Evolutionary conservation across 2,797 vertebrate genomes (phyloP).

Genomic region (Phyllotis vaccarum): DNA sequence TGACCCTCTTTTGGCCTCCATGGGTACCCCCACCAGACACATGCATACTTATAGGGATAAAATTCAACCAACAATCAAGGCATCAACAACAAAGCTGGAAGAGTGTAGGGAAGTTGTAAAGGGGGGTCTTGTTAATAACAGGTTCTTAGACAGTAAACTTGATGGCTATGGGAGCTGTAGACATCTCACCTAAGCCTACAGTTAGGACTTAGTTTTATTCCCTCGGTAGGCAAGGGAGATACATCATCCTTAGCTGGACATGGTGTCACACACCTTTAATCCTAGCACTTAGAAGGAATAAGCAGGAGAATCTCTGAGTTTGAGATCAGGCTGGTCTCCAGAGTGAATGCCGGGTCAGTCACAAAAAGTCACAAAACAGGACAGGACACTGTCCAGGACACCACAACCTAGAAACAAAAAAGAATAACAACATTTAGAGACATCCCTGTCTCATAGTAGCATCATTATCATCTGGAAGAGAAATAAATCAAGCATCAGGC

Average conservation of each 20-base stretch:
- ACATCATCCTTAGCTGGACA: not conserved
- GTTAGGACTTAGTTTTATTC: not conserved
- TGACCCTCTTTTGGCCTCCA: not conserved
- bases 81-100: not conserved
- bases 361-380: too few relatives aligned
- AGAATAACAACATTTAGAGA: constrained; percentile 1
- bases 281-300: not conserved
- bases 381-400: too few relatives aligned
- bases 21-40: not conserved
- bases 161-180: not conserved
- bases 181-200: not conserved
- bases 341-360: not conserved
- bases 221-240: not conserved
- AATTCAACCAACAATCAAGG: not conserved
- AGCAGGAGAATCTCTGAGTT: not conserved
- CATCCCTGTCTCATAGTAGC: not conserved
- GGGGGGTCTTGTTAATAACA: not conserved
- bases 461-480: not conserved
- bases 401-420: not conserved
- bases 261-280: not conserved
- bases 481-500: constrained; percentile 11
- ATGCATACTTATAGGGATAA: not conserved
- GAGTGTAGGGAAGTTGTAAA: not conserved
- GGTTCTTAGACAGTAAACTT: not conserved
- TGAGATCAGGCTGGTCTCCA: not conserved